phyloP scores from a whole-genome alignment of 1,140 invertebrate species.

The fruit fly (Drosophila melanogaster) region Release_6_plus_ISO1_MT NT_033777.3:13715001-13715500 shows the following conservation, averaged over 20 bases:
- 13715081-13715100: conserved; percentile 1
- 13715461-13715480: conserved; percentile 60
- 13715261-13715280: conserved; percentile 49
- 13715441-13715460: conserved; percentile 40
- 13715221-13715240: conserved; percentile 78
- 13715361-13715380: conserved; percentile 75
- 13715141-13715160: conserved; percentile 47
- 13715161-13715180: conserved; percentile 27
- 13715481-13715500: conserved; percentile 71
- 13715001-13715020: conserved; percentile 78
- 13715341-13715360: conserved; percentile 56
- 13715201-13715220: conserved; percentile 79
- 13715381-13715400: conserved; percentile 72
- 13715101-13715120: conserved; percentile 60
- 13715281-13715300: conserved; percentile 57
- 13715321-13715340: not conserved
- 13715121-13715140: conserved; percentile 56
- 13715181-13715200: conserved; percentile 81
- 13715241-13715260: conserved; percentile 33
- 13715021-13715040: not conserved
- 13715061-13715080: conserved; percentile 1
- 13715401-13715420: conserved; percentile 9
- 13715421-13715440: conserved; percentile 39
- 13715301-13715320: conserved; percentile 36
- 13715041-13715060: conserved; percentile 22